These are phyloP conservation scores for Drosophila micromelanica DNA, from an alignment of 1,140 invertebrate genomes.

Conservation along the genomic window DNA sequence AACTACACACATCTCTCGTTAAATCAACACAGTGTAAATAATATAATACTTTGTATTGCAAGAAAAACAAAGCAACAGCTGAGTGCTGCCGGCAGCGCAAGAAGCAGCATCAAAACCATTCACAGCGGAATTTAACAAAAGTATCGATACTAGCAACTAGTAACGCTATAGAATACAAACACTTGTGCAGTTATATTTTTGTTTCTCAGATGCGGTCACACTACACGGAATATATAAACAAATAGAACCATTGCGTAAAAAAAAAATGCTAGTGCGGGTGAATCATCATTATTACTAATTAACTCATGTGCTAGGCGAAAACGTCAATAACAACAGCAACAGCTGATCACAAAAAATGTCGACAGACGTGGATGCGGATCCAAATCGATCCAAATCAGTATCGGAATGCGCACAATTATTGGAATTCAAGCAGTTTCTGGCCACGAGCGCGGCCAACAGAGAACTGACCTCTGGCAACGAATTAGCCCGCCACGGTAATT, in stretches of 20 bases:
- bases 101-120: constrained; percentile 13
- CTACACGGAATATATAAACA: constrained; percentile 59
- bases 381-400: constrained; percentile 15
- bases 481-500: constrained; percentile 34
- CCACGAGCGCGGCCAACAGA: constrained; percentile 28
- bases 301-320: constrained; percentile 41
- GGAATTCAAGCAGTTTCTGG: constrained; percentile 65
- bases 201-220: neutral
- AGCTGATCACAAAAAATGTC: constrained; percentile 53
- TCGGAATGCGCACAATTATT: constrained; percentile 59
- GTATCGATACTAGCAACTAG: constrained; percentile 1
- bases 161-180: neutral
- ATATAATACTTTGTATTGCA: constrained; percentile 29
- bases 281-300: constrained; percentile 55
- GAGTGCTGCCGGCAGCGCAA: constrained; percentile 28
- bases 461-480: constrained; percentile 42
- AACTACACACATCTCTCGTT: constrained; percentile 11
- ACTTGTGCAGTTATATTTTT: too few species aligned
- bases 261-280: constrained; percentile 45
- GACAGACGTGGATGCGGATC: constrained; percentile 21
- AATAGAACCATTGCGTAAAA: constrained; percentile 68
- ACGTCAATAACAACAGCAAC: constrained; percentile 26
- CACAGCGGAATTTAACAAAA: neutral
- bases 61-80: constrained; percentile 73
- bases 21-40: constrained; percentile 21